Base-by-base conservation (phyloP, 2,888 invertebrate species). In the Myathropa florea region DNA sequence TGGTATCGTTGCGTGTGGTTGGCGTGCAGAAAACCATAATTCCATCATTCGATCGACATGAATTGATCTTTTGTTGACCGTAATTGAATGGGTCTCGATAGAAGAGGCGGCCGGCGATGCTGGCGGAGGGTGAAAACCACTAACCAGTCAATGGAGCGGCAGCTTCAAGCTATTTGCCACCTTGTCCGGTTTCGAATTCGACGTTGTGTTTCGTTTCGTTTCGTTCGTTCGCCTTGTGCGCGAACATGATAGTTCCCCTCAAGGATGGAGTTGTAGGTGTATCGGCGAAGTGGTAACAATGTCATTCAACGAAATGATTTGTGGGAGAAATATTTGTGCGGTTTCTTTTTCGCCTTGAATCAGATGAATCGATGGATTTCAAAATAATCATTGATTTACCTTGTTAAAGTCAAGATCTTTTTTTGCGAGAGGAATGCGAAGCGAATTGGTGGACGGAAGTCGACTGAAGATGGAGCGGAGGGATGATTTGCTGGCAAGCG, bases 1-100 rank as follows among this genome's bases (percentile, higher is more conserved):
- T 30, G 55, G 24, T 55, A 14, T 61, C 9, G 18, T 24, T 75
- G 83, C 79, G 79, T 79, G 73, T 14, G 64, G 64, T 75, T 83
- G 28, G 73, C 75, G 80, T 84, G 80, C 75, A 84, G 55, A 84
- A 80, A 80, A 75, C 60, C 71, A 80, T 84, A 84, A 80, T 84
- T 84, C 65, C 65, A 65, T 65, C 61, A 75, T 67, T 79, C 70
- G 73, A 75, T 80, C 65, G 55, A 80, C 70, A 75, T 70, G 75
- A 61, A 75, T 79, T 80, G 65, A 71, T 79, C 75, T 75, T 79
- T 75, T 65, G 59, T 83, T 63, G 73, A 39, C 59, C 68, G 64
- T 83, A 64, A 83, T 83, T 78, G 73, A 83, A 83, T 83, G 30
- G 12, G 26, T 46, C 57, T 24, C 57, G 57, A 57, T 57, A 57